Conservation (phyloP, 2,888 invertebrate species). For the Hirtodrosophila histrioides region DNA sequence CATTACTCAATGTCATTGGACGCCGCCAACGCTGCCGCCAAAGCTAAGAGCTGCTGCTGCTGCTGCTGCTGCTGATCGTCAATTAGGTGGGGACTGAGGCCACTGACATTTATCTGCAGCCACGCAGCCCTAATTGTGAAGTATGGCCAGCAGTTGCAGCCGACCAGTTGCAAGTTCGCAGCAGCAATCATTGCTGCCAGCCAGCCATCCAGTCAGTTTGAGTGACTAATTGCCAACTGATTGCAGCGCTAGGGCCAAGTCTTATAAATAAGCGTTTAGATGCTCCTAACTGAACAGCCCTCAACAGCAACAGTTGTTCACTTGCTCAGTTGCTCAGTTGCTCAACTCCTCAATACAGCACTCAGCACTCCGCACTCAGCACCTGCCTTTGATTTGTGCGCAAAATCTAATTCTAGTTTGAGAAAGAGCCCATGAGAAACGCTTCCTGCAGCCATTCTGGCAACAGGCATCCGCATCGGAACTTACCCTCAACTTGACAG, state of each 20-base stretch:
- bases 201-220: constrained; percentile 42
- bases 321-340: constrained; percentile 1
- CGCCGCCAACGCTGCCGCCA: constrained; percentile 67
- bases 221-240: constrained; percentile 74
- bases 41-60: constrained; percentile 40
- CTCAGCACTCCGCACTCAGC: constrained; percentile 46
- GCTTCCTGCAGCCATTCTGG: too few relatives aligned
- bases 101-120: constrained; percentile 65
- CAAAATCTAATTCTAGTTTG: constrained; percentile 10
- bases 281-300: constrained; percentile 12
- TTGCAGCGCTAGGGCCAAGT: constrained; percentile 45
- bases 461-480: neutral
- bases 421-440: too few relatives aligned
- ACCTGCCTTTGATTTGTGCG: constrained; percentile 54
- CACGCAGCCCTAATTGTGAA: constrained; percentile 60
- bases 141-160: constrained; percentile 40
- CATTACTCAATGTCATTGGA: constrained; percentile 77
- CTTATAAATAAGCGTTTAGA: constrained; percentile 65
- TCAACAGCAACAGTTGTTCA: constrained; percentile 5
- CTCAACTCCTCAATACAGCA: constrained; percentile 11
- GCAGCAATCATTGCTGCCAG: constrained; percentile 37
- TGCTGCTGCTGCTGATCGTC: constrained; percentile 59
- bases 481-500: constrained; percentile 49
- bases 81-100: constrained; percentile 68
- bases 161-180: constrained; percentile 2